Conservation (phyloP, 1,140 invertebrate species). For the Sesamia nonagrioides region DNA sequence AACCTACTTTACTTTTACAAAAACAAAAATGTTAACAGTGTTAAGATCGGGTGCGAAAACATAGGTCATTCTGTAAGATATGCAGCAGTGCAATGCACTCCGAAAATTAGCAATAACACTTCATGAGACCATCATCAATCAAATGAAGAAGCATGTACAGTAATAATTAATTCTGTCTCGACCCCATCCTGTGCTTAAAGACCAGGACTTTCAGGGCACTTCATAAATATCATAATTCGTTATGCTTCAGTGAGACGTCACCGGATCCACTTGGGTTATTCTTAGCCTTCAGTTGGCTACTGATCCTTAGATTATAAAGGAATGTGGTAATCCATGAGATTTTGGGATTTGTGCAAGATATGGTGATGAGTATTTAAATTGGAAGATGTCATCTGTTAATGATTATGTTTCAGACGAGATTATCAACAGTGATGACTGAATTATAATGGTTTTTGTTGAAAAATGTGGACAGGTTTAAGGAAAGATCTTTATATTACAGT, state of each 20-base stretch:
- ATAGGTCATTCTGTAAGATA: not conserved
- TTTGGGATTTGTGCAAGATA: slow-evolving; percentile 22
- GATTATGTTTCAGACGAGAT: not conserved
- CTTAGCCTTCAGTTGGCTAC: slow-evolving; percentile 25
- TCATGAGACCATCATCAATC: slow-evolving; percentile 25
- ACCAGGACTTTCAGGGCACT: slow-evolving; percentile 18
- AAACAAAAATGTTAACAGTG: not conserved
- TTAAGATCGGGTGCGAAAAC: not conserved
- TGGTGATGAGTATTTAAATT: slow-evolving; percentile 2
- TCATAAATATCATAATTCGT: slow-evolving; percentile 42
- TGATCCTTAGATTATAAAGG: slow-evolving; percentile 20
- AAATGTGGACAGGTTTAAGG: not conserved
- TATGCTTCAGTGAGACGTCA: slow-evolving; percentile 18
- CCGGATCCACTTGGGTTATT: slow-evolving; percentile 17
- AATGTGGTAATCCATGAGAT: slow-evolving; percentile 32
- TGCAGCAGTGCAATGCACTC: slow-evolving; percentile 14
- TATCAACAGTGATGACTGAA: not conserved
- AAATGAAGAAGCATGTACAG: slow-evolving; percentile 15
- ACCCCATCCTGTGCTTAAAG: slow-evolving; percentile 22
- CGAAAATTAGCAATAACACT: slow-evolving; percentile 27
- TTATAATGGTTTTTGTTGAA: not conserved
- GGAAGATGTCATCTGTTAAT: slow-evolving; percentile 5
- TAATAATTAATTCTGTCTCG: slow-evolving; percentile 33
- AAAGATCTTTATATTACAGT: no score
- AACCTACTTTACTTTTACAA: slow-evolving; percentile 9